Evolutionary conservation across 2,888 invertebrate species (phyloP), one percentile per base, ranked within the genome.

Genomic region (Nasonovia ribisnigri): DNA sequence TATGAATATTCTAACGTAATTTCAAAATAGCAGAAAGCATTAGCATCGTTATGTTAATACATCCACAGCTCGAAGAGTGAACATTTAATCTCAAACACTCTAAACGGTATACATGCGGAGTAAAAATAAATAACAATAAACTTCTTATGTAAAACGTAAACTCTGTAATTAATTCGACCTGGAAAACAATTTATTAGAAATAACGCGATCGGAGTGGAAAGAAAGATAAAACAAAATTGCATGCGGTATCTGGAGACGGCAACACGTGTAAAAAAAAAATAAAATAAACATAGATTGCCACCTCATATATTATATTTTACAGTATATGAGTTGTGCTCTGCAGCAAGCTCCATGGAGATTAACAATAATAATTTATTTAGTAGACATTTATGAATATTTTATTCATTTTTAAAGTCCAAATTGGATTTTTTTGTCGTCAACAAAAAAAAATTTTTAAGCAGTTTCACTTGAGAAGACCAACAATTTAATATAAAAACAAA

Each of bases 1-100:
- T 43, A 91, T 91, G 91, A 91, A 91, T 91, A 91, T 91, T 91
- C 91, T 43, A 84, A 91, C 57, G 43, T 43, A 24, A 91, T 84
- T 91, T 91, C 54, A 42, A 43, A 43, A 91, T 54, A 84, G 57
- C 54, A 43, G 54, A 91, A 57, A 91, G 54, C 91, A 91, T 84
- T 84, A 84, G n/a, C 54, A 54, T 67, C 48, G 67, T 90, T 90
- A 51, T 51, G 90, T 42, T 91, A 91, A 91, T 91, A 54, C n/a
- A n/a, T 24, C 20, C 67, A 24, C 67, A 29, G 54, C 88, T 16
- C 36, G 48, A 46, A 26, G 13, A 57, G 29, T 42, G 51, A 36
- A 88, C 54, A 42, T 88, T 54, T 54, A 57, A 88, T 88, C 54
- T 88, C 36, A 36, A 36, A 36, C 42, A 60, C 89, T 36, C 88